These are phyloP conservation scores for Melanotaenia duboulayi DNA, from an alignment of 2,113 vertebrate species.

Conservation along the genomic window DNA sequence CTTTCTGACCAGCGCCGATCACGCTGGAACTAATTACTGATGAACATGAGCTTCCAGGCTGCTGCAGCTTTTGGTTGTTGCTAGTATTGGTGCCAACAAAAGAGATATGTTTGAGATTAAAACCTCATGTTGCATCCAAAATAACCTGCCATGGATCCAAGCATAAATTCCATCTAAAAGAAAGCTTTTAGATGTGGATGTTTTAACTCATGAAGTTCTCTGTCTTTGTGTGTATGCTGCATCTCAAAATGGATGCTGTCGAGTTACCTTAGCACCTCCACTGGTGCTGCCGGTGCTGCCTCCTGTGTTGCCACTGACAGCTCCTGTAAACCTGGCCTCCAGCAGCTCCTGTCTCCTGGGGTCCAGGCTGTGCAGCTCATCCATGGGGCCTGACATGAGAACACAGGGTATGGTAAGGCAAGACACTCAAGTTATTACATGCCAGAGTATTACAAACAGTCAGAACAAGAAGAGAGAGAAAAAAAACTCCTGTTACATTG, in stretches of 20 bases:
- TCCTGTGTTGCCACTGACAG: conserved; percentile 93
- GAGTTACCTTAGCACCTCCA: conserved; percentile 92
- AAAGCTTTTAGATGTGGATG: background rate
- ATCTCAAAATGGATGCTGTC: conserved; percentile 10
- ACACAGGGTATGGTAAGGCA: background rate
- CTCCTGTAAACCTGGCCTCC: conserved; percentile 97
- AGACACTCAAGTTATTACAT: background rate
- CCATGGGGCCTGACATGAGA: conserved; percentile 89
- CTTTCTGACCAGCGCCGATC: background rate
- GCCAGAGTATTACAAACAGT: background rate
- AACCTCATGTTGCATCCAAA: background rate
- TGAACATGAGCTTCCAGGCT: background rate
- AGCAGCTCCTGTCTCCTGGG: conserved; percentile 97
- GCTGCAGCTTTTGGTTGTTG: background rate
- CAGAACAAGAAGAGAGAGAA: too few species aligned
- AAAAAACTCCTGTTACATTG: background rate
- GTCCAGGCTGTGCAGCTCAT: conserved; percentile 99
- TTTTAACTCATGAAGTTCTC: background rate
- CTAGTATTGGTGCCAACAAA: too few species aligned
- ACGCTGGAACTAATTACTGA: background rate
- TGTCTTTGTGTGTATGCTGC: background rate
- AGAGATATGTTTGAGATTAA: background rate
- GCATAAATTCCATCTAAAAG: background rate
- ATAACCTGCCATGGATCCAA: background rate
- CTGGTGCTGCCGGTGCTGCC: conserved; percentile 97